phyloP scores from a whole-genome alignment of 2,113 vertebrate genomes.

The Tinamus guttatus region DNA sequence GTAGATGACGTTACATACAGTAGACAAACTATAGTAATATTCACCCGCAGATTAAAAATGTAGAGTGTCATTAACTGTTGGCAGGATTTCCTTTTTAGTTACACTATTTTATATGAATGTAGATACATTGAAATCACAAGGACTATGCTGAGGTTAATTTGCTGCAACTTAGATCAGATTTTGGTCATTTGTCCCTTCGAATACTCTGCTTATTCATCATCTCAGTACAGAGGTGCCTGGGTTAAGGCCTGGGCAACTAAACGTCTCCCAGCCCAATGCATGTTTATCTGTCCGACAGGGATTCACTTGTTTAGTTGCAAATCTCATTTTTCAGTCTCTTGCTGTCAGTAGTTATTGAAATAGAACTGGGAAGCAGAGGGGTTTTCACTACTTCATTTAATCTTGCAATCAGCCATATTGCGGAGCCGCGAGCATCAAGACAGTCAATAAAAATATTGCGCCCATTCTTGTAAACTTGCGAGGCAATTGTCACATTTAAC shows the following conservation, averaged over 20 bases:
- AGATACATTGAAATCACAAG: neutral
- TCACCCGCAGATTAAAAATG: slow-evolving; percentile 34
- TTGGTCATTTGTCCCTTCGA: neutral
- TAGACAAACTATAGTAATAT: slow-evolving; percentile 7
- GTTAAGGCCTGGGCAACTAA: neutral
- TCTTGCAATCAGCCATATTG: neutral
- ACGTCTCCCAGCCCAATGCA: neutral
- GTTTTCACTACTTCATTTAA: neutral
- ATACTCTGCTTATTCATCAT: neutral
- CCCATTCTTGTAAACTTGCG: neutral
- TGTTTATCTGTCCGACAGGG: neutral
- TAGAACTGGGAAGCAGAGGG: neutral
- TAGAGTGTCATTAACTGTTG: slow-evolving; percentile 33
- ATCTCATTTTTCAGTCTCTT: neutral
- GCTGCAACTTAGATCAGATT: neutral
- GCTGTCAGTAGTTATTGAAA: neutral
- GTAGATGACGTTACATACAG: slow-evolving; percentile 33
- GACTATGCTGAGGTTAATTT: neutral
- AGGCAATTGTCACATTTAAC: neutral
- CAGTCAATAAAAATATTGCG: neutral
- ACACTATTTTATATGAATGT: neutral
- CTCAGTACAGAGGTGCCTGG: neutral
- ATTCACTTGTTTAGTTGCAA: neutral
- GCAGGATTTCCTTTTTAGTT: slow-evolving; percentile 5
- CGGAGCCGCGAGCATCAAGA: neutral